These are phyloP conservation scores for Pherbina coryleti DNA, from an alignment of 2,888 invertebrate genomes.

Conservation along the genomic window DNA sequence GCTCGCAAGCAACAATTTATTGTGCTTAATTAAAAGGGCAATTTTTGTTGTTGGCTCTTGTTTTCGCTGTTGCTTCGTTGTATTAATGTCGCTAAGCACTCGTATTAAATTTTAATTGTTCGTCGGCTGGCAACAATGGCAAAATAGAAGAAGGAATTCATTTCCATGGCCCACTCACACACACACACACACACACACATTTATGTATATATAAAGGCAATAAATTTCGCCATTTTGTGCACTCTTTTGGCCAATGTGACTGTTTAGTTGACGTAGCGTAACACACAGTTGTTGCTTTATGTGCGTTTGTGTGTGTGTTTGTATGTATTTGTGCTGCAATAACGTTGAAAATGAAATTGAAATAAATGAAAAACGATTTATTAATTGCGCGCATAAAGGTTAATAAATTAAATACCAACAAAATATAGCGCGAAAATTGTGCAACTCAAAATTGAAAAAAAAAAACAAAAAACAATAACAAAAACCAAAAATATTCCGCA, in stretches of 20 bases:
- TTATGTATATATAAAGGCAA: neutral
- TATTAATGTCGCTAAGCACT: neutral
- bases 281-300: neutral
- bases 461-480: too few relatives aligned
- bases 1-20: slow-evolving; percentile 3
- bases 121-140: neutral
- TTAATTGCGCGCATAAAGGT: neutral
- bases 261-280: neutral
- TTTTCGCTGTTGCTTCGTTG: neutral
- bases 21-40: slow-evolving; percentile 12
- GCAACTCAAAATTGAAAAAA: too few relatives aligned
- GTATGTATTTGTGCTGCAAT: neutral
- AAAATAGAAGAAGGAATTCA: neutral
- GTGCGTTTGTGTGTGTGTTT: neutral
- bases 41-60: neutral
- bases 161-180: neutral
- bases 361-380: slow-evolving; percentile 18
- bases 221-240: slow-evolving; percentile 17
- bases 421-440: neutral
- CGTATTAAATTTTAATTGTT: slow-evolving; percentile 14
- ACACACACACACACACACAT: neutral
- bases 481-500: too few relatives aligned
- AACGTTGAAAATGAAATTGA: neutral
- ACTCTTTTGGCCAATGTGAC: neutral
- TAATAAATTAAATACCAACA: neutral